phyloP scores from a whole-genome alignment of 2,797 vertebrate genomes.

The Amniataba percoides region DNA sequence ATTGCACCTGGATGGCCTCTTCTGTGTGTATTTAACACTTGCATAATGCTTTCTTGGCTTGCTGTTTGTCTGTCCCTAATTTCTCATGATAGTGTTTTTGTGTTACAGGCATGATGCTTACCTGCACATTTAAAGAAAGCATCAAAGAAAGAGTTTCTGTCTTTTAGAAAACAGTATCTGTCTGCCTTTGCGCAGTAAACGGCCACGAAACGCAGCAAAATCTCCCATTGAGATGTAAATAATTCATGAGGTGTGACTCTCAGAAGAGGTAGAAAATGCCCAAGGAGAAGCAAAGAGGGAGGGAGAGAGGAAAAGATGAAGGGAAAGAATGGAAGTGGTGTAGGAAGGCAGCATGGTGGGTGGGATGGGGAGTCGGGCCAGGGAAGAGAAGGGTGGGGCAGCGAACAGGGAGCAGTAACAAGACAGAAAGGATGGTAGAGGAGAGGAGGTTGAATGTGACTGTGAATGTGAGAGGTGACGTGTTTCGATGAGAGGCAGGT shows the following conservation, averaged over 20 bases:
- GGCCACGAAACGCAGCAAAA: conserved; percentile 53
- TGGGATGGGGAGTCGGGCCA: conserved; percentile 25
- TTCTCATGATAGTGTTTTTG: background rate
- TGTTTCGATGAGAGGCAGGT: conserved; percentile 39
- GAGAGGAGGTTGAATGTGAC: background rate
- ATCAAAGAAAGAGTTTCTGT: background rate
- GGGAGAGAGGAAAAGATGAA: conserved; percentile 41
- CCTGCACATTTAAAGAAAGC: conserved; percentile 47
- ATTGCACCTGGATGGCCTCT: conserved; percentile 5
- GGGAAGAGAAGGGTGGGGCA: conserved; percentile 43
- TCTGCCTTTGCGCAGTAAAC: conserved; percentile 51
- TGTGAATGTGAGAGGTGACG: conserved; percentile 27
- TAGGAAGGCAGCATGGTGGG: conserved; percentile 13
- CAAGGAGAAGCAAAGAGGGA: conserved; percentile 43
- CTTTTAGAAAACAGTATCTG: conserved; percentile 24
- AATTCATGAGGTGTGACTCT: conserved; percentile 79
- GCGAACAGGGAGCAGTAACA: conserved; percentile 18
- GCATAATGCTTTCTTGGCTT: background rate
- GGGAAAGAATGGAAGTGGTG: background rate
- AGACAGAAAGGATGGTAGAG: conserved; percentile 21
- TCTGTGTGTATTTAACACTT: background rate
- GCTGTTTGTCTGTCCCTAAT: conserved; percentile 2
- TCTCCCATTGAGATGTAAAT: conserved; percentile 66
- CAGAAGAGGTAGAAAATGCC: conserved; percentile 69
- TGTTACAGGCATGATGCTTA: conserved; percentile 19